Base-by-base conservation (phyloP, 2,797 vertebrate genomes). In the Characodon lateralis region DNA sequence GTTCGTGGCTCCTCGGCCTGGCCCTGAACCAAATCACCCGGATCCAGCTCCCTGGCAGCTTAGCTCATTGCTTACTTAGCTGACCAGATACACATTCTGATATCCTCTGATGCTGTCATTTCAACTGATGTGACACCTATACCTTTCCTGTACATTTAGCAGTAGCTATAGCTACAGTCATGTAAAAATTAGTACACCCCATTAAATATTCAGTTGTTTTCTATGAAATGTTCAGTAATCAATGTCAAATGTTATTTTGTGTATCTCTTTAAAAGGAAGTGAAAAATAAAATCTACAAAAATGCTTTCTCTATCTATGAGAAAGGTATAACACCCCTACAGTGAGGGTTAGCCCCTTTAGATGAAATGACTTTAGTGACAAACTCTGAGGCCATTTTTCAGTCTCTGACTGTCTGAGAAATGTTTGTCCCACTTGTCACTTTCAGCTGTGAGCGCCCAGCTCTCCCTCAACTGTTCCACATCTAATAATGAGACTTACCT, bases 21-120 rank as follows among this genome's bases (percentile, higher is more conserved):
- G 78, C 63, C 72, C 83, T 84, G 74, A 53, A 82, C 41, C 86
- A 88, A 80, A 82, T 86, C 84, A 84, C 83, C 80, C 84, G 71
- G 79, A 85, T 88, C 74, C 86, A 83, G 86, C 82, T 87, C 22
- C 20, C 78, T 91, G 90, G 83, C 88, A 90, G 89, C 86, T 76
- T 71, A 78, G 76, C 74, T 58, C 77, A 72, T 76, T 68, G 58
- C 39, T 78, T 41, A 16, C 46, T 46, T 56, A 59, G 56, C 77
- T 83, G 73, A 82, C 80, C 26, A 26, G 51, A 78, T 78, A 69
- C 53, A 55, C 72, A 79, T 79, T 83, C 87, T 89, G 85, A 85
- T 78, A 91, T 87, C 82, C 86, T 84, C 78, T 78, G 87, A 89
- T 84, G 78, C 90, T 89, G 88, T 89, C 91, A 87, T 71, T 93